These are phyloP conservation scores for Apodemia zela DNA, from an alignment of 2,888 invertebrate genomes.

Conservation along the genomic window DNA sequence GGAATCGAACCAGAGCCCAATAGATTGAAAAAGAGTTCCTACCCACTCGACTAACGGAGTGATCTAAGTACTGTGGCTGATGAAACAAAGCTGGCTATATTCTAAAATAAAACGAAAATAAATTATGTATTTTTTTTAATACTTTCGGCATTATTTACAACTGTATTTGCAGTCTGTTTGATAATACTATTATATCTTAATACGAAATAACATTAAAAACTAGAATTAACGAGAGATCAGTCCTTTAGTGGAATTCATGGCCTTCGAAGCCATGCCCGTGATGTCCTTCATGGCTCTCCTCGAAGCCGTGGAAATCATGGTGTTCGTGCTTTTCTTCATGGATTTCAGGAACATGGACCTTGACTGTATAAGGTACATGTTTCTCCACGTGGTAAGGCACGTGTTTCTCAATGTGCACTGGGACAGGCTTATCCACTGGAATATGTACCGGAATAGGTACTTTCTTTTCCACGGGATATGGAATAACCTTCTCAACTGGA, in stretches of 20 bases:
- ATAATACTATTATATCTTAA: constrained; percentile 57
- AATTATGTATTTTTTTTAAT: constrained; percentile 65
- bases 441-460: constrained; percentile 84
- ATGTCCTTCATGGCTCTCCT: constrained; percentile 28
- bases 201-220: constrained; percentile 75
- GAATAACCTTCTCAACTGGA: constrained; percentile 83
- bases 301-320: constrained; percentile 34
- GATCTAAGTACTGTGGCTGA: too few relatives aligned
- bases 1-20: too few relatives aligned
- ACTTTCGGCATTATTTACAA: constrained; percentile 73
- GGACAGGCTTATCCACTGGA: constrained; percentile 81
- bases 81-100: too few relatives aligned
- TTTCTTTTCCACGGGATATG: constrained; percentile 83
- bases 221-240: constrained; percentile 72
- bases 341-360: constrained; percentile 84
- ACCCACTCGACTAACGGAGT: too few relatives aligned
- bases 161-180: constrained; percentile 48
- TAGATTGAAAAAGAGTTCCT: too few relatives aligned
- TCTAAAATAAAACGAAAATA: constrained; percentile 33
- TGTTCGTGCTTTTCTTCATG: constrained; percentile 62
- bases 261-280: constrained; percentile 42
- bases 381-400: constrained; percentile 81
- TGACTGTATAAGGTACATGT: constrained; percentile 70
- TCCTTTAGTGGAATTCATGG: constrained; percentile 64
- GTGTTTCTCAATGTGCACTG: constrained; percentile 83